Percentiles rank a stretch among this genome's conserved stretches.
Evolutionary conservation across 2,113 vertebrate species (phyloP).

Genomic region (Sebastes fasciatus): DNA sequence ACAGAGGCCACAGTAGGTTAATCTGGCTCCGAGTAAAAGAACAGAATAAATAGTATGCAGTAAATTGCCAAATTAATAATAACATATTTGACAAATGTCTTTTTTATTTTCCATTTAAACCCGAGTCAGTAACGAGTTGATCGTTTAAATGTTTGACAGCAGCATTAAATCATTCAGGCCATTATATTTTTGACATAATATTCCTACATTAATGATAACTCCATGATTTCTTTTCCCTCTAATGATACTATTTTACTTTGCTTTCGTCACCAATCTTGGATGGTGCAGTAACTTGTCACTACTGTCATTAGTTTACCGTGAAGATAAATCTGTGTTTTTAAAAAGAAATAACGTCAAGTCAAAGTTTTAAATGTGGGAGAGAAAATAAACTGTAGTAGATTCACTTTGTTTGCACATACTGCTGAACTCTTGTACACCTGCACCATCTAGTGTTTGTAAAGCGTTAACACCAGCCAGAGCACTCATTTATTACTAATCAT

Average conservation of each 20-base stretch:
- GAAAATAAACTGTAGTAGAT: neutral
- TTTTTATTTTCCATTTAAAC: neutral
- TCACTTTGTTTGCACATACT: neutral
- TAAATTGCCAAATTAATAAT: neutral
- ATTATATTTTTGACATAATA: neutral
- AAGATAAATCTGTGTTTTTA: neutral
- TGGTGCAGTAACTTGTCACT: neutral
- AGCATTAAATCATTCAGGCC: neutral
- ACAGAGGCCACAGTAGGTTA: neutral
- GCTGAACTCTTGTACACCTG: neutral
- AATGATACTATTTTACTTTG: neutral
- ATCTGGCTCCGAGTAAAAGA: neutral
- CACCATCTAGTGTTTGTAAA: conserved; percentile 34
- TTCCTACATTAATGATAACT: no score
- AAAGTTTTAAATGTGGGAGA: neutral
- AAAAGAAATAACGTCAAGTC: neutral
- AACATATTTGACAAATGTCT: neutral
- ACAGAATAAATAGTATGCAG: neutral
- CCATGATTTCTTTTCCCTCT: neutral
- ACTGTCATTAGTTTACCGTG: neutral
- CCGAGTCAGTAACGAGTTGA: neutral
- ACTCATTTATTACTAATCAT: neutral
- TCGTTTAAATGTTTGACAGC: neutral
- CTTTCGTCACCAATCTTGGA: neutral
- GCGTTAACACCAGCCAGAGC: neutral